Evolutionary conservation across 2,888 invertebrate species (phyloP), one percentile per base, ranked within the genome.

Genomic region (Caenorhabditis virilis): DNA sequence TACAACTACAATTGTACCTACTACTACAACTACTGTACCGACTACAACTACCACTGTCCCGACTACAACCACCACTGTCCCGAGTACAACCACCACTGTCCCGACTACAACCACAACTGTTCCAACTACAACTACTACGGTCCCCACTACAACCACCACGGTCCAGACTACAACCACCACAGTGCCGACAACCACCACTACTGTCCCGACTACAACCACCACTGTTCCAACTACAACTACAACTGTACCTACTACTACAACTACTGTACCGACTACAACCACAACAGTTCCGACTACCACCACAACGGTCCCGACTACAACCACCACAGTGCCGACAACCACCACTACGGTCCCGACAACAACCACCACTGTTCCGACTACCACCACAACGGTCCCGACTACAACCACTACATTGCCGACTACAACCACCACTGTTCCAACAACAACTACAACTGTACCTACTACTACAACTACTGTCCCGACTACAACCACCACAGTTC

Each of bases 221-320:
- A 58, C 58, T 0, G 51, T 41, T n/a, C 61, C 47, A 16, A 26
- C 55, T 1, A 61, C 59, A 16, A 41, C 47, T 16, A 53, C 42
- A 2, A 27, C 51, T 2, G 36, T 22, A 7, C 25, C 45, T 0
- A 58, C 57, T 1, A 35, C 27, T 7, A 56, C 56, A 3, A 39
- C 39, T 18, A 39, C 39, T 2, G 39, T 20, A 11, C 20, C 18
- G 26, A 50, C 57, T 16, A 50, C 57, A 0, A 57, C 57, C 2
- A 54, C 41, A 6, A 42, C 49, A 13, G 49, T 26, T 16, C 39
- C 50, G 0, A 57, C 57, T 0, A 43, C 57, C 0, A 57, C 57
- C 1, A 50, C 49, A 27, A 39, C 50, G 5, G 46, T 45, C 11
- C 18, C 49, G 13, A 56, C 61, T 0, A 47, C 47, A 3, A 47